Base-by-base conservation (phyloP, 1,140 invertebrate genomes). In the Drosophila willistoni region DNA sequence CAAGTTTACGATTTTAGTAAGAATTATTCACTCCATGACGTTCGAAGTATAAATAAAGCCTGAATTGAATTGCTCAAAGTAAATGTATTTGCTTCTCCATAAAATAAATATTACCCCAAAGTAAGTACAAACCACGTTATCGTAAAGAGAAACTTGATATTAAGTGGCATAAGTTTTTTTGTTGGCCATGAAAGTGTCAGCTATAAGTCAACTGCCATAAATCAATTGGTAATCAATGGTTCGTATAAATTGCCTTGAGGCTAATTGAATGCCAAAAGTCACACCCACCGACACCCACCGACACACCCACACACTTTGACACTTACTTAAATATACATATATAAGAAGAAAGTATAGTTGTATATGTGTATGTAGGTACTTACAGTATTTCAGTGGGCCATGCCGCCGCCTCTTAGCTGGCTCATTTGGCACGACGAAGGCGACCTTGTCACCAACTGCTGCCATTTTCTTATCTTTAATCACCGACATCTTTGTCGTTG, bases 401-500 rank as follows among this genome's bases (percentile, higher is more conserved):
- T 47, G 17, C 3, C 10, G 17, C 3, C 10, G 36, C 12, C 66
- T 79, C 61, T 73, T 84, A 59, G 51, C 68, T 64, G 64, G 65
- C 65, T 74, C 71, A 73, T 79, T 79, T 73, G 71, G 54, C 57
- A 64, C 29, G 62, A 64, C 29, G 62, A n/a, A 59, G 56, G 62
- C 64, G 54, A 73, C 83, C 68, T 81, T 82, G 74, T 73, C 74
- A 56, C 60, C 74, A 51, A 67, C 70, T 64, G 68, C 47, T 64
- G 83, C 70, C 69, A 69, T 71, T 72, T 74, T 59, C 67, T 76
- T 84, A 91, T 79, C 79, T 68, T 77, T 79, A 81, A 85, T 89
- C 79, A 77, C 73, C 79, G 63, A 62, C 76, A 60, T 75, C 75
- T 71, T 79, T 63, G 79, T 65, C 64, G 64, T 39, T 59, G 79